phyloP scores from a whole-genome alignment of 2,797 vertebrate species.

The Phalloptychus januarius region DNA sequence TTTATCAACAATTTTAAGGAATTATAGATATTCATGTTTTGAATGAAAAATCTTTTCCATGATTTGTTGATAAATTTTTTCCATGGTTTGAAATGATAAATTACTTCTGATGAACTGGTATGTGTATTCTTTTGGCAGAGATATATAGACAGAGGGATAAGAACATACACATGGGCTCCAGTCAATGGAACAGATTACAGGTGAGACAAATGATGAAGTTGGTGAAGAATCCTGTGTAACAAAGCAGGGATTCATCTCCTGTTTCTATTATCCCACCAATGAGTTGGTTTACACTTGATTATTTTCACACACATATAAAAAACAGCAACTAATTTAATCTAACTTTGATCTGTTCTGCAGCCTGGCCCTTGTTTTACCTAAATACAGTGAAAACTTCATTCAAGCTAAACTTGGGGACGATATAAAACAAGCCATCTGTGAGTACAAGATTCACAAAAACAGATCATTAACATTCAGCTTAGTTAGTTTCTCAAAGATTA shows the following conservation, averaged over 20 bases:
- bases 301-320: not conserved
- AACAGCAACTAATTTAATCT: not conserved
- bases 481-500: constrained; percentile 8
- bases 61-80: not conserved
- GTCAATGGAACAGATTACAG: constrained; percentile 99
- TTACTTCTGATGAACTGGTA: no score
- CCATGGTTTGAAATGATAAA: not conserved
- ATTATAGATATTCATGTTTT: not conserved
- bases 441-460: constrained; percentile 74
- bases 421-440: constrained; percentile 92
- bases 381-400: constrained; percentile 98
- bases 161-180: constrained; percentile 95
- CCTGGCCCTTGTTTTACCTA: constrained; percentile 94
- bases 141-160: constrained; percentile 94
- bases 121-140: constrained; percentile 81
- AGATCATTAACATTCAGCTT: not conserved
- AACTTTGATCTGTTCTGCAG: constrained; percentile 76
- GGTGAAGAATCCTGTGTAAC: not conserved
- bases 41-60: not conserved
- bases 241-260: not conserved
- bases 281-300: not conserved
- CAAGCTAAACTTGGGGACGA: constrained; percentile 92
- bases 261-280: not conserved
- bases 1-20: not conserved
- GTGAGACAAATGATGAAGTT: constrained; percentile 68